Conservation (phyloP, 2,888 invertebrate species). For the Ophion slaviceki region DNA sequence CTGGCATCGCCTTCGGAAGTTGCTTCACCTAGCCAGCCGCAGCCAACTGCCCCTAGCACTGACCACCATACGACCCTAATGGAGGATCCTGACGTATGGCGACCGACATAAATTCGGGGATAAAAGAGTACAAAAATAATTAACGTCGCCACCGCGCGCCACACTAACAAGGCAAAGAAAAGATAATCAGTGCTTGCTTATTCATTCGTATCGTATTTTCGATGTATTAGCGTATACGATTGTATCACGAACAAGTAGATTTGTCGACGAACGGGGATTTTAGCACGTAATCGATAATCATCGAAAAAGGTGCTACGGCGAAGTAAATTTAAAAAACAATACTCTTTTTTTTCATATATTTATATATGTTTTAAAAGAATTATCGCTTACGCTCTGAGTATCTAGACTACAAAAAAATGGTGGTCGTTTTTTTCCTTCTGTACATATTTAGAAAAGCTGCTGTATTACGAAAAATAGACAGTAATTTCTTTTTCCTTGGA, state of each 20-base stretch:
- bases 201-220: constrained; percentile 1
- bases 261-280: not conserved
- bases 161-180: constrained; percentile 82
- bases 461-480: not conserved
- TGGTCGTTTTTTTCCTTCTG: not conserved
- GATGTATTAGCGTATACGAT: not conserved
- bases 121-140: constrained; percentile 62
- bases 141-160: constrained; percentile 78
- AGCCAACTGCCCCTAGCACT: constrained; percentile 86
- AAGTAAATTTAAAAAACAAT: not conserved
- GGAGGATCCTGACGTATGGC: constrained; percentile 97
- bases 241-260: not conserved
- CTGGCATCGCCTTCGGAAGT: constrained; percentile 89
- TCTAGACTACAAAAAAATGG: not conserved
- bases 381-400: not conserved
- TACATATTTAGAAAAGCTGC: not conserved
- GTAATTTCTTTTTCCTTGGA: not conserved
- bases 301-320: not conserved
- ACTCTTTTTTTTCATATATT: not conserved
- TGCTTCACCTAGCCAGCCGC: constrained; percentile 83
- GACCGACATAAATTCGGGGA: constrained; percentile 91
- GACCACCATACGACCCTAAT: constrained; percentile 93
- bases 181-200: constrained; percentile 61
- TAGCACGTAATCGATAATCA: not conserved
- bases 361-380: not conserved